phyloP scores from a whole-genome alignment of 2,888 invertebrate species.

The Drosophila paranaensis region DNA sequence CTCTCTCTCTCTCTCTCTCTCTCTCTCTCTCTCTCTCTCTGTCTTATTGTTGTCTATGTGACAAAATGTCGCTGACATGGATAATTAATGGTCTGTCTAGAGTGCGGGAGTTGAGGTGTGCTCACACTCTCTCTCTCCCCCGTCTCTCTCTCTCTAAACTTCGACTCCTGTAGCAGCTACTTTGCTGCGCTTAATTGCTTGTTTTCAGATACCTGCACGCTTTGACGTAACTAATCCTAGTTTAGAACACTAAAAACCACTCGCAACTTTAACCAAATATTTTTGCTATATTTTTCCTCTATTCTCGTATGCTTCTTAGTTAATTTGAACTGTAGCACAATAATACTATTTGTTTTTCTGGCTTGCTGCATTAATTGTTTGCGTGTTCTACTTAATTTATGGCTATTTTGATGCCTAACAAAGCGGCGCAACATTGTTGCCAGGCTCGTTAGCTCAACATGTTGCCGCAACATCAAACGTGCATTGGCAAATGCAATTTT shows the following conservation, averaged over 20 bases:
- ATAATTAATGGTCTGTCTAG: constrained; percentile 72
- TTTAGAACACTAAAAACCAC: too few relatives aligned
- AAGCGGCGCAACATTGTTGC: constrained; percentile 27
- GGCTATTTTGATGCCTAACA: constrained; percentile 13
- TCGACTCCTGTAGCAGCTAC: constrained; percentile 26
- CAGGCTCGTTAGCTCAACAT: not conserved
- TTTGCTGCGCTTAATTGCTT: constrained; percentile 57
- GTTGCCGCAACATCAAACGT: constrained; percentile 43
- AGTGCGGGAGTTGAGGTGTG: constrained; percentile 26
- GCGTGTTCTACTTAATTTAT: constrained; percentile 43
- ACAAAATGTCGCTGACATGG: constrained; percentile 80
- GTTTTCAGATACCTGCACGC: constrained; percentile 26
- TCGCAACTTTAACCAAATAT: too few relatives aligned
- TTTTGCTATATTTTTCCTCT: not conserved
- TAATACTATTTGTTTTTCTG: not conserved
- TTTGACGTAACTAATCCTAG: not conserved
- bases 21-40: not conserved
- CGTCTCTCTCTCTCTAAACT: constrained; percentile 5
- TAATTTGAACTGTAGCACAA: constrained; percentile 8
- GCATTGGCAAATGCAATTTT: constrained; percentile 55
- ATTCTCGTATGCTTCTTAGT: not conserved
- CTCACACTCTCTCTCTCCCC: not conserved
- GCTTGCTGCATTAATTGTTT: constrained; percentile 38
- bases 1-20: not conserved
- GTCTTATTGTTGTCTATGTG: constrained; percentile 48